Base-by-base conservation (phyloP, 2,888 invertebrate species). In the Drosophila picticornis region DNA sequence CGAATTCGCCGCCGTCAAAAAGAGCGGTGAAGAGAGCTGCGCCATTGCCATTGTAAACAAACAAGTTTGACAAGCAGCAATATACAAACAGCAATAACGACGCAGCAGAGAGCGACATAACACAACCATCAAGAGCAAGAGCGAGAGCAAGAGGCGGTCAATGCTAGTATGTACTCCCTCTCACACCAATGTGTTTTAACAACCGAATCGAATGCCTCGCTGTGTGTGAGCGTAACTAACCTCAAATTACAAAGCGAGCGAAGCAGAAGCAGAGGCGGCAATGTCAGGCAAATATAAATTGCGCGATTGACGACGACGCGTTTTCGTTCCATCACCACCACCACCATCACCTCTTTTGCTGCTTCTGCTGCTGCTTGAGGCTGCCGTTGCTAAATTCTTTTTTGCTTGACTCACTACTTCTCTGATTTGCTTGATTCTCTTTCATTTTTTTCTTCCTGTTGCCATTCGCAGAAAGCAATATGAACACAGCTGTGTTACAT, bases 11-110 rank as follows among this genome's bases (percentile, higher is more conserved):
- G 66, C 50, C 69, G 62, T 52, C 29, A 40, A 82, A 81, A 79
- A 80, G 79, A 58, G n/a, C 57, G 67, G 68, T 57, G 64, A 72
- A 79, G 77, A 75, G 86, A 71, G 71, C 50, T 50, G 53, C 50
- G 55, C 70, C 52, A 67, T 56, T 65, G 68, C 32, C 62, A 60
- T 75, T 58, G 81, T 66, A 84, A 77, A 68, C 77, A 88, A 90
- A 90, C 85, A 77, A 90, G 85, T 85, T 85, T 88, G 57, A 68
- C 75, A 62, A 58, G 61, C 65, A 58, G 65, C 67, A 48, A 68
- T 67, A 59, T 43, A 31, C 43, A 31, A 71, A 76, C 60, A 51
- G 48, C n/a, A 48, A 62, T 48, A 63, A 43, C 31, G 55, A 48
- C 61, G 36, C 46, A 55, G 58, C 55, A 13, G 63, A 77, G 77